phyloP scores from a whole-genome alignment of 2,113 vertebrate genomes.

The Sphaerodactylus townsendi region DNA sequence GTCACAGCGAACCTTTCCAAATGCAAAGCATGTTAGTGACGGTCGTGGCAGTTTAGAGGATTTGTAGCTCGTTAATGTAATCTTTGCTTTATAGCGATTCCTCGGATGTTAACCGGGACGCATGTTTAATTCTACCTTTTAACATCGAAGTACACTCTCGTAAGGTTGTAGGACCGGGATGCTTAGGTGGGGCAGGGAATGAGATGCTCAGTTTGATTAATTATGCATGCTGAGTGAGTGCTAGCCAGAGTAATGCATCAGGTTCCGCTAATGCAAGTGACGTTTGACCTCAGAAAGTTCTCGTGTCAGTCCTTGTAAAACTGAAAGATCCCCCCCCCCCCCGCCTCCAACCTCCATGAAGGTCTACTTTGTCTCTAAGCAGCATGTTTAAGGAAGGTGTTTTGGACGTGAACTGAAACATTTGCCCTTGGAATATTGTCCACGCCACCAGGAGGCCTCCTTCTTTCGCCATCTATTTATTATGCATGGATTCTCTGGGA shows the following conservation, averaged over 20 bases:
- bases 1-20: conserved; percentile 4
- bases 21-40: neutral
- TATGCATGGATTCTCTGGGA: neutral
- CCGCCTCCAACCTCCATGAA: neutral
- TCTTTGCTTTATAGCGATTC: conserved; percentile 38
- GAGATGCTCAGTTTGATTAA: conserved; percentile 9
- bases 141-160: conserved; percentile 35
- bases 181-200: neutral
- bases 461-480: conserved; percentile 27
- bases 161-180: neutral
- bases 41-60: conserved; percentile 10
- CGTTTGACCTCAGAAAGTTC: conserved; percentile 43
- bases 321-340: neutral
- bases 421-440: fast-evolving
- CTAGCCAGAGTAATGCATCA: conserved; percentile 43
- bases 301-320: conserved; percentile 44
- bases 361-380: neutral
- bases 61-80: conserved; percentile 44
- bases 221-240: conserved; percentile 50
- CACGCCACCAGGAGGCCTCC: neutral
- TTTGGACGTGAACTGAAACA: neutral
- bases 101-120: conserved; percentile 19
- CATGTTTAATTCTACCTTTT: conserved; percentile 11
- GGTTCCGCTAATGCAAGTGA: conserved; percentile 26
- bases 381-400: neutral